These are phyloP conservation scores for Leptobrachium ailaonicum DNA, from an alignment of 2,113 vertebrate species.

Conservation along the genomic window DNA sequence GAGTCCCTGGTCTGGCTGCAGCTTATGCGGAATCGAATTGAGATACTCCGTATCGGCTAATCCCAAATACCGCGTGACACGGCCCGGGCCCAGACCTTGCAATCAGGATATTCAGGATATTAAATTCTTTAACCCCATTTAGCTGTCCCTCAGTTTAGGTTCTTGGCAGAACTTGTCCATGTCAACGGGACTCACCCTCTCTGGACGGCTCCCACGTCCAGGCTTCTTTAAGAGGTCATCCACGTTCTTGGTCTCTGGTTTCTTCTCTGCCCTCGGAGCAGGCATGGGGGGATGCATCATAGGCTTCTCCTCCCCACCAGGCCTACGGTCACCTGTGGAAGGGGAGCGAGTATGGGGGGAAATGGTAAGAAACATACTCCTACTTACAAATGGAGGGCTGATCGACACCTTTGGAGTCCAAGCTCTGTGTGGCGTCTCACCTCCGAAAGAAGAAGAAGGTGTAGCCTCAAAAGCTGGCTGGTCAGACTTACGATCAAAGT, in stretches of 20 bases:
- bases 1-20: no score
- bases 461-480: constrained; percentile 78
- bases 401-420: not conserved
- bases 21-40: no score
- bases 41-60: no score
- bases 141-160: no score
- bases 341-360: not conserved
- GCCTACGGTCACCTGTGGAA: constrained; percentile 81
- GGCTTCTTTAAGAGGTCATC: constrained; percentile 95
- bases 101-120: no score
- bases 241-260: constrained; percentile 95
- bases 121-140: no score
- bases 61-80: no score
- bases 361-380: not conserved
- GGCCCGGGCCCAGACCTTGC: no score
- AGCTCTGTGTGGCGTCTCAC: constrained; percentile 59
- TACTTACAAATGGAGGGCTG: not conserved
- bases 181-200: constrained; percentile 74
- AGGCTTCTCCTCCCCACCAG: constrained; percentile 84
- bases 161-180: no score
- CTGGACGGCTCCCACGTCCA: constrained; percentile 86
- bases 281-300: constrained; percentile 76
- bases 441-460: constrained; percentile 79
- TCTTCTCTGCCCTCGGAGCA: constrained; percentile 84
- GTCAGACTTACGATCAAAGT: constrained; percentile 83